phyloP scores from a whole-genome alignment of 2,113 vertebrate genomes.

The Pipa parva region DNA sequence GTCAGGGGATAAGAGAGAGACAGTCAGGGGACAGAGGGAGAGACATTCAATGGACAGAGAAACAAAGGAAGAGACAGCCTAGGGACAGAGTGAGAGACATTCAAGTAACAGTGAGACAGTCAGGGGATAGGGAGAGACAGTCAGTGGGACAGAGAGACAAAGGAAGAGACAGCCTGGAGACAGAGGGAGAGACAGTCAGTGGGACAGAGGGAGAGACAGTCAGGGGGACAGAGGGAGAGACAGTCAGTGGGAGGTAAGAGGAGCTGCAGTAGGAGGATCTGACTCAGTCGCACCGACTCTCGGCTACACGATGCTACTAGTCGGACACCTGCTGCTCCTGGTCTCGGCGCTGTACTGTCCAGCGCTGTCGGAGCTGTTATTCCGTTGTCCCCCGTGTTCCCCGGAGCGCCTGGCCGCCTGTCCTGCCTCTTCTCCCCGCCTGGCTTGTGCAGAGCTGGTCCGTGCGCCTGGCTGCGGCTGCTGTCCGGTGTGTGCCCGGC shows the following conservation, averaged over 20 bases:
- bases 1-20: neutral
- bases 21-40: neutral
- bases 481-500: constrained; percentile 93
- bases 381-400: constrained; percentile 80
- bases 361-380: constrained; percentile 67
- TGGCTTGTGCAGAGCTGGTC: constrained; percentile 73
- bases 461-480: constrained; percentile 97
- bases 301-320: neutral
- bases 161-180: too few relatives aligned
- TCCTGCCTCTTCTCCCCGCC: constrained; percentile 47
- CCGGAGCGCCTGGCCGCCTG: constrained; percentile 63
- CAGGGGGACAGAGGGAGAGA: too few relatives aligned
- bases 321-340: constrained; percentile 5
- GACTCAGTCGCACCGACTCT: too few relatives aligned
- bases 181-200: neutral
- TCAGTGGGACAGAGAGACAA: neutral
- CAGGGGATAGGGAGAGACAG: neutral
- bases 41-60: neutral
- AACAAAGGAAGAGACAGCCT: neutral
- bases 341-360: neutral
- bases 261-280: too few relatives aligned
- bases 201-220: neutral
- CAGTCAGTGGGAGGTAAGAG: too few relatives aligned
- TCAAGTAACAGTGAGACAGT: neutral
- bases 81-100: neutral